These are phyloP conservation scores for Lycaena phlaeas DNA, from an alignment of 2,888 invertebrate species.

Conservation along the genomic window DNA sequence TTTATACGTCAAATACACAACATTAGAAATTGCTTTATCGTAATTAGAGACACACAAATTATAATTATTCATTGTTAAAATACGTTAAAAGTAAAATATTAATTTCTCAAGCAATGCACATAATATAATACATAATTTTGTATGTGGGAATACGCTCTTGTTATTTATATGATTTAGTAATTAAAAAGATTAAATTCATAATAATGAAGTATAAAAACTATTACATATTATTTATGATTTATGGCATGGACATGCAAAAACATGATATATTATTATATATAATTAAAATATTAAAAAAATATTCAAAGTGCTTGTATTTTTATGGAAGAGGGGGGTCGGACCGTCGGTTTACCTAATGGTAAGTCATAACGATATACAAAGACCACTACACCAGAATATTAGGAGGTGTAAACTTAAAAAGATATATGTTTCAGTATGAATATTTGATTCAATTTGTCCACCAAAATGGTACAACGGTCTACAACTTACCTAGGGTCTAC, in stretches of 20 bases:
- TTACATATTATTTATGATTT: constrained; percentile 2
- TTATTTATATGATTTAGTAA: background rate
- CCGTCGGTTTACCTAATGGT: too few relatives aligned
- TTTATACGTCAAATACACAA: too few relatives aligned
- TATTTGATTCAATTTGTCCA: too few relatives aligned
- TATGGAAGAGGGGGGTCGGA: too few relatives aligned
- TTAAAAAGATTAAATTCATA: background rate
- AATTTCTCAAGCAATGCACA: background rate
- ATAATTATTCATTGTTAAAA: constrained; percentile 8
- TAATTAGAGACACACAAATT: background rate
- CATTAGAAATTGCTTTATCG: constrained; percentile 4
- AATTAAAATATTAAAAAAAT: too few relatives aligned
- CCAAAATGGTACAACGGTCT: too few relatives aligned
- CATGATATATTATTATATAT: too few relatives aligned
- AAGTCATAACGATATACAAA: too few relatives aligned
- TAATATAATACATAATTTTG: background rate
- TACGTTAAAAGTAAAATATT: background rate
- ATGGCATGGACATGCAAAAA: background rate
- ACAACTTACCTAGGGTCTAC: constrained; percentile 71
- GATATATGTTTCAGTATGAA: too few relatives aligned
- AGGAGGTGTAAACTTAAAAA: too few relatives aligned
- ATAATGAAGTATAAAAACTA: constrained; percentile 1
- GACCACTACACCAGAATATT: too few relatives aligned
- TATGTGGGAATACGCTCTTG: background rate
- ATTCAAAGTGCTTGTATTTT: too few relatives aligned